These are phyloP conservation scores for Xiphophorus hellerii DNA, from an alignment of 2,113 vertebrate species.

Conservation along the genomic window DNA sequence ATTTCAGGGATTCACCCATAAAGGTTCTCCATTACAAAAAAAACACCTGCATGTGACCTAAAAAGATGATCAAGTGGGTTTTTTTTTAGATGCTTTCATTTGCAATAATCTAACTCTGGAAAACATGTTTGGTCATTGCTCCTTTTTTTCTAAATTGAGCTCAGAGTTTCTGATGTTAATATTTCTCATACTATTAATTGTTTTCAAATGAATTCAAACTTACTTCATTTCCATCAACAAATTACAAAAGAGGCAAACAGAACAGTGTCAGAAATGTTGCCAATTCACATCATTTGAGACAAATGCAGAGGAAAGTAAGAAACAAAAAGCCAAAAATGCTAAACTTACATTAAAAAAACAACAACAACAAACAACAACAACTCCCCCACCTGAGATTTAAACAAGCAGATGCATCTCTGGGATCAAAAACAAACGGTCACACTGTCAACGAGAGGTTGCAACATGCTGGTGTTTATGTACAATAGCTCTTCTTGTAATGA, in stretches of 20 bases:
- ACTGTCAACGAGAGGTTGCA: no score
- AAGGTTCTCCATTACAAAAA: background rate
- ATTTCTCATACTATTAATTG: background rate
- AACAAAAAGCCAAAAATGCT: background rate
- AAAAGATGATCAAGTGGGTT: background rate
- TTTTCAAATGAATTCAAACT: no score
- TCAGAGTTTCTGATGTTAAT: background rate
- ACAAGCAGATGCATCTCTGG: no score
- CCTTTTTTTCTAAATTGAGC: background rate
- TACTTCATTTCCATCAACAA: no score
- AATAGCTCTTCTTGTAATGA: background rate
- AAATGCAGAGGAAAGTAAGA: no score
- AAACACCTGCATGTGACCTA: background rate
- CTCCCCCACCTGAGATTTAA: no score
- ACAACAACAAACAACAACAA: no score
- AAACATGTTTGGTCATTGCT: background rate
- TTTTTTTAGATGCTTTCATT: background rate
- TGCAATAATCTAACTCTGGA: background rate
- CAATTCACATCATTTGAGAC: no score
- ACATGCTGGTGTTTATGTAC: background rate
- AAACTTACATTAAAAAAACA: background rate
- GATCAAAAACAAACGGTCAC: no score
- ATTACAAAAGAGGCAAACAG: no score
- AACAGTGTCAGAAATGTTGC: no score
- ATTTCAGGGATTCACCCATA: no score